These are phyloP conservation scores for Melanotaenia nigrans DNA, from an alignment of 2,797 vertebrate species.

Conservation along the genomic window DNA sequence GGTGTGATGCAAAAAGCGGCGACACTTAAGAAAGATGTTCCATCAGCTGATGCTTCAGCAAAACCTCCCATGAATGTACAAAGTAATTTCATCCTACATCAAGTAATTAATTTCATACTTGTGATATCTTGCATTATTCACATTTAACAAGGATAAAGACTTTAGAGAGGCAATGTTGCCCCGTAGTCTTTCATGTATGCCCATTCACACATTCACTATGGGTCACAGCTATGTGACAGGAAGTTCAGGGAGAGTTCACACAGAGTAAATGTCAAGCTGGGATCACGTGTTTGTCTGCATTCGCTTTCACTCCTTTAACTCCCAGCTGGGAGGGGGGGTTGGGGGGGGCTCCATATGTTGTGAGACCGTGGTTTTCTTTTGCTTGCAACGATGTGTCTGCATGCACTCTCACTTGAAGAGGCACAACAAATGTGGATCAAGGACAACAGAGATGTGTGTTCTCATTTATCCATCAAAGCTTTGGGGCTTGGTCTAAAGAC, in stretches of 20 bases:
- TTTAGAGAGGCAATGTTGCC: constrained; percentile 29
- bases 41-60: constrained; percentile 12
- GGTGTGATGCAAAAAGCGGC: constrained; percentile 17
- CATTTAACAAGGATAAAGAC: constrained; percentile 3
- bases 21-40: constrained; percentile 10
- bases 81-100: constrained; percentile 23
- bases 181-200: constrained; percentile 24
- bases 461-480: constrained; percentile 31
- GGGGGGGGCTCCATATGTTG: constrained; percentile 27
- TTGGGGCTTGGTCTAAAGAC: constrained; percentile 35
- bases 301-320: constrained; percentile 44
- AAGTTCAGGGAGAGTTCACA: constrained; percentile 69
- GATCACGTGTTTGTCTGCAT: constrained; percentile 55
- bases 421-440: constrained; percentile 7
- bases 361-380: constrained; percentile 25
- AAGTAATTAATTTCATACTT: constrained; percentile 21
- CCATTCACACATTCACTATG: constrained; percentile 36
- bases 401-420: constrained; percentile 28
- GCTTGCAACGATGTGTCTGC: constrained; percentile 28
- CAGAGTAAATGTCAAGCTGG: constrained; percentile 70
- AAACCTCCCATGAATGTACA: not conserved
- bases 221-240: constrained; percentile 56
- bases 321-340: constrained; percentile 45
- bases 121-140: constrained; percentile 27
- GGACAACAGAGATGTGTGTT: not conserved